Conservation (phyloP, 2,113 vertebrate genomes). For the Rhadina sibilatrix region DNA sequence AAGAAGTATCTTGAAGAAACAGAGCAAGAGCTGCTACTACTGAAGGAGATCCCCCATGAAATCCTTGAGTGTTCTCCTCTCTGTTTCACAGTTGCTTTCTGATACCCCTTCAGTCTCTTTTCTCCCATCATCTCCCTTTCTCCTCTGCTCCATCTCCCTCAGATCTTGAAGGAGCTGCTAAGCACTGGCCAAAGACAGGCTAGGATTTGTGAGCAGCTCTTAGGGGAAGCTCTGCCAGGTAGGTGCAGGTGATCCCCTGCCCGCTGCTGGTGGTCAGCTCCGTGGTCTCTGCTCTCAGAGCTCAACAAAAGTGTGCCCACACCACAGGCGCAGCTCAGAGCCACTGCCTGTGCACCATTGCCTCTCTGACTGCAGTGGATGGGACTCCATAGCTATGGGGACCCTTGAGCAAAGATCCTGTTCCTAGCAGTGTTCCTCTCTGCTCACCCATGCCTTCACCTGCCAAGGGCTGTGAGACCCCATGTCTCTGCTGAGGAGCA, state of each 20-base stretch:
- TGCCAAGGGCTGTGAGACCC: not conserved
- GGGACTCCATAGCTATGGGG: not conserved
- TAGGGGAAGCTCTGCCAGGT: not conserved
- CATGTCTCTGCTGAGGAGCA: not conserved
- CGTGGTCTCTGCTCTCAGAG: not conserved
- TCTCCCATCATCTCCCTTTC: not conserved
- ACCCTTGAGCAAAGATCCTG: not conserved
- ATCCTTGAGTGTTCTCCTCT: not conserved
- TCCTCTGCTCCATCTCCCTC: not conserved
- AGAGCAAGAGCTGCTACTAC: not conserved
- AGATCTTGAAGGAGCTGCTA: not conserved
- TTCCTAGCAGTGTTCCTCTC: not conserved
- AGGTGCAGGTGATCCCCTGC: fast-evolving
- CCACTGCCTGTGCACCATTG: not conserved
- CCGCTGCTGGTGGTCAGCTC: not conserved
- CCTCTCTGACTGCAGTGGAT: not conserved
- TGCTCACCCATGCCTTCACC: not conserved
- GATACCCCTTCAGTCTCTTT: not conserved
- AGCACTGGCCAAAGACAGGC: not conserved
- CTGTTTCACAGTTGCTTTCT: not conserved
- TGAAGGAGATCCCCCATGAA: not conserved
- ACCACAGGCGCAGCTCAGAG: not conserved
- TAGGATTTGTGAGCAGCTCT: not conserved
- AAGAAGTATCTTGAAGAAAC: not conserved
- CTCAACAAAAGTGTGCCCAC: not conserved